Evolutionary conservation across 2,113 vertebrate species (phyloP), one percentile per base, ranked within the genome.

Genomic region (Menura novaehollandiae): DNA sequence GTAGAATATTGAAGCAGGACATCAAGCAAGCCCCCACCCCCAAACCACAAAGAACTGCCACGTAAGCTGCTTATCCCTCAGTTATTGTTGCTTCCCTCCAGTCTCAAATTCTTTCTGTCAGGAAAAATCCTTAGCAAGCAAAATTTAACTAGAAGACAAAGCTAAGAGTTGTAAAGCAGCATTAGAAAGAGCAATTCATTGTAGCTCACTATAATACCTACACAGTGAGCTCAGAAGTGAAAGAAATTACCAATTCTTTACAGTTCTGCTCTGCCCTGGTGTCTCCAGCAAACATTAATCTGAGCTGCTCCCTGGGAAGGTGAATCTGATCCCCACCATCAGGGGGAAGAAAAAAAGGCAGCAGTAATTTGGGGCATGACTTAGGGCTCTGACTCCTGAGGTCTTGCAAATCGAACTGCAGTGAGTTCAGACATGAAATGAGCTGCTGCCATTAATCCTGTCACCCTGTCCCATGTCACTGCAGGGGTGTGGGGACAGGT

Each of bases 91-190:
- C 88, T 93, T 93, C 77, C 77, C 91, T 95, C 88, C 91, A 87
- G 89, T 10, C 91, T 79, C 86, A 89, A 95, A 91, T 94, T 95
- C 80, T 14, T 95, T 66, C 82, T 88, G 91, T 83, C 68, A 88
- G 52, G 74, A 33, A 92, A 93, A 91, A 73, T 28, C 85, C 88
- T 75, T 52, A 88, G 86, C 76, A 91, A 96, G 88, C 88, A 95
- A 91, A 95, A 93, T 28, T 18, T n/a, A 94, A 88, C 79, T 14
- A 73, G 52, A 86, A 90, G 93, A 83, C 92, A 96, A 93, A 21
- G 81, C 58, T 75, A 88, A 63, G 93, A 86, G 79, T 33, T 93
- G 87, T 91, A 96, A 79, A 85, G 91, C 74, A 66, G 71, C 26
- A 85, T 69, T 80, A 91, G 44, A 64, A 77, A 68, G 69, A 74